Evolutionary conservation across 1,140 invertebrate species (phyloP).

Genomic region (Lanistes nyassanus): DNA sequence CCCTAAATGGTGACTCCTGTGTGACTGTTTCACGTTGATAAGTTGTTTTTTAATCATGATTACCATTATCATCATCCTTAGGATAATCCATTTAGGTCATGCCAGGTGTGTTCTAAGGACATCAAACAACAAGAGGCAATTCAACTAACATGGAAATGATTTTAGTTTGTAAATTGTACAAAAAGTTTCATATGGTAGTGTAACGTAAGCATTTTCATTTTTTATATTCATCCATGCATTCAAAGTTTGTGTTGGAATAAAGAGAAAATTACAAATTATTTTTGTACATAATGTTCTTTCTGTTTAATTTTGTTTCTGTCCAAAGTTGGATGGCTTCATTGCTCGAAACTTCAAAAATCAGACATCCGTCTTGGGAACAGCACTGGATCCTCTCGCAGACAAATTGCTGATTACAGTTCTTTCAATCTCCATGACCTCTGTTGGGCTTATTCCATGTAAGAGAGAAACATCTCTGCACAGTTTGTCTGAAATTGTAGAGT

Average conservation of each 20-base stretch:
- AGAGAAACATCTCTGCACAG: not conserved
- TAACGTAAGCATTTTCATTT: too few relatives aligned
- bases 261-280: too few relatives aligned
- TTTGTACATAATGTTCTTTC: not conserved
- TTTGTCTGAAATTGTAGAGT: not conserved
- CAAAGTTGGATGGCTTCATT: constrained; percentile 93
- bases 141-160: not conserved
- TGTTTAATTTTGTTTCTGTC: constrained; percentile 41
- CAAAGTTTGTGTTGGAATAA: not conserved
- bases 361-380: constrained; percentile 90
- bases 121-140: too few relatives aligned
- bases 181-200: too few relatives aligned
- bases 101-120: too few relatives aligned
- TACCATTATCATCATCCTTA: too few relatives aligned
- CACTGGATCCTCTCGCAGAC: constrained; percentile 97
- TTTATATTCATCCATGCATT: not conserved
- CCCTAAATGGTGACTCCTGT: too few relatives aligned
- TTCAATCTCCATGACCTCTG: constrained; percentile 86
- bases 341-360: constrained; percentile 91
- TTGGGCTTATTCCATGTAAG: constrained; percentile 82
- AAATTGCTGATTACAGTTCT: constrained; percentile 92
- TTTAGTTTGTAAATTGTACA: too few relatives aligned
- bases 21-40: too few relatives aligned
- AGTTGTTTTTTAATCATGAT: too few relatives aligned
- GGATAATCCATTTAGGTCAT: too few relatives aligned